Evolutionary conservation across 1,140 invertebrate species (phyloP).

Genomic region (Bathynomus jamesi): DNA sequence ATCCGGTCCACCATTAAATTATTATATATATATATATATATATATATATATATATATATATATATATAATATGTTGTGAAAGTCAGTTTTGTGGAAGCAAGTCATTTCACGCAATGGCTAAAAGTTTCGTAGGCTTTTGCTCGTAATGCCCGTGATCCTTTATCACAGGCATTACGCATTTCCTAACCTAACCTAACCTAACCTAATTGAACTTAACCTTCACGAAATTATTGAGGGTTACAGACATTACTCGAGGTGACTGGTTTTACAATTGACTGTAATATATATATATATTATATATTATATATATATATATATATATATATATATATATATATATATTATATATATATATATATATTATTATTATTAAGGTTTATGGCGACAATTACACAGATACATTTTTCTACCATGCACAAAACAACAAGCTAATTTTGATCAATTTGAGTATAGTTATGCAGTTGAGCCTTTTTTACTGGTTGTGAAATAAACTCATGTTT

Average conservation of each 20-base stretch:
- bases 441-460: no score
- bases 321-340: neutral
- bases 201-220: no score
- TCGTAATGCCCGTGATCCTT: no score
- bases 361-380: neutral
- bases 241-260: no score
- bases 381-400: neutral
- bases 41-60: slow-evolving; percentile 3
- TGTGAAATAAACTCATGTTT: no score
- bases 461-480: no score
- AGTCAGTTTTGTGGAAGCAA: neutral
- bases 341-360: neutral
- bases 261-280: no score
- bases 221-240: no score
- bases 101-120: no score
- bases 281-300: neutral
- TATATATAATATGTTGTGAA: neutral
- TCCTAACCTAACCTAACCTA: no score
- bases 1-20: neutral
- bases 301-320: neutral
- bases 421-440: neutral
- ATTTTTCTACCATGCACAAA: neutral
- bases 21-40: neutral
- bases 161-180: no score
- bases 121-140: no score